Evolutionary conservation across 2,113 vertebrate species (phyloP).

Genomic region (Scytalopus superciliaris): DNA sequence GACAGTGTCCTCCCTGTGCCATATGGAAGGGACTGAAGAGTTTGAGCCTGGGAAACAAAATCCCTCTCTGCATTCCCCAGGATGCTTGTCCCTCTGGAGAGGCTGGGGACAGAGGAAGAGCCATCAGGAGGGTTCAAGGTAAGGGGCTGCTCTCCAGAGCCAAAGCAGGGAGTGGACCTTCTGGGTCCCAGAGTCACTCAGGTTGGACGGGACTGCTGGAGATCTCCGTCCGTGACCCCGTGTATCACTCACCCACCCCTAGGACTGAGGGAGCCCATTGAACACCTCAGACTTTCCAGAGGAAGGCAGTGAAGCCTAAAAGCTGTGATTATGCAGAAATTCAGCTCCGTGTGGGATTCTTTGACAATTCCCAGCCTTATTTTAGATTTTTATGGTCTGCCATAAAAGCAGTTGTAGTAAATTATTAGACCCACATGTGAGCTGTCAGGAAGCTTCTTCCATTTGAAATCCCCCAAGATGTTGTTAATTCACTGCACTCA

Average conservation of each 20-base stretch:
- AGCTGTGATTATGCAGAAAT: not conserved
- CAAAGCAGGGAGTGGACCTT: not conserved
- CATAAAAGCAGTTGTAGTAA: not conserved
- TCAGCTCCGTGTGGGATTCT: not conserved
- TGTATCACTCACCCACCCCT: not conserved
- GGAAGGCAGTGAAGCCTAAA: not conserved
- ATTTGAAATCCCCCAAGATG: not conserved
- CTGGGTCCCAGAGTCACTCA: not conserved
- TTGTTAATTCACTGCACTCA: not conserved
- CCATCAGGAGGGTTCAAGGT: rapidly evolving
- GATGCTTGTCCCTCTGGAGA: not conserved
- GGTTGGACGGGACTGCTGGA: not conserved
- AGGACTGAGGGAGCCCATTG: rapidly evolving
- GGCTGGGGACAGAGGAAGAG: rapidly evolving
- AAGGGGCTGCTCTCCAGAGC: not conserved
- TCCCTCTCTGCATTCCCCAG: not conserved
- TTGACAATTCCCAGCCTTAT: slow-evolving; percentile 14
- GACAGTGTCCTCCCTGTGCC: not conserved
- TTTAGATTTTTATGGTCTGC: not conserved
- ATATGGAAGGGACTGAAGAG: not conserved
- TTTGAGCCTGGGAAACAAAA: not conserved
- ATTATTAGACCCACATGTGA: not conserved
- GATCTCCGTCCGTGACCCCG: not conserved
- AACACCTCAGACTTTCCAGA: not conserved
- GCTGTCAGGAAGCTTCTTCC: not conserved